Conservation (phyloP, 2,888 invertebrate species). For the Noctua janthe region DNA sequence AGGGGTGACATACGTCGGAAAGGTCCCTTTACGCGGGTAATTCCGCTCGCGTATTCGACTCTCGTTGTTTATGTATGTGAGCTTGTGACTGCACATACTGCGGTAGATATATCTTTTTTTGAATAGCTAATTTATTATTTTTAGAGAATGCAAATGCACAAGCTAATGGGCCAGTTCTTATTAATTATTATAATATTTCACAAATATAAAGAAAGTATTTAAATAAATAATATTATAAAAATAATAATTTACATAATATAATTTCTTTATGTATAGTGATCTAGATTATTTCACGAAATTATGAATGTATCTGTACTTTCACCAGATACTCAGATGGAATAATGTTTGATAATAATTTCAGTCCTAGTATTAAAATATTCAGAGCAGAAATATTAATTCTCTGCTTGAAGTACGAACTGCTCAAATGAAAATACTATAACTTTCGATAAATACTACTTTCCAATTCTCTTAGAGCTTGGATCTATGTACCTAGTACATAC, state of each 20-base stretch:
- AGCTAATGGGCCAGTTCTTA: not conserved
- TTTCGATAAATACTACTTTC: slow-evolving; percentile 38
- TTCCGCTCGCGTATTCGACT: not conserved
- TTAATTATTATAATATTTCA: not conserved
- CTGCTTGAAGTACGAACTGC: slow-evolving; percentile 49
- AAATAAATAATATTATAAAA: not conserved
- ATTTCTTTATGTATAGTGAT: not conserved
- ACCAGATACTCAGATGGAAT: not conserved
- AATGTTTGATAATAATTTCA: slow-evolving; percentile 26
- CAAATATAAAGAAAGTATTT: not conserved
- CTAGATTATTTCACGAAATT: not conserved
- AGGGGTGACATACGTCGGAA: not conserved
- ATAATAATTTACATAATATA: not conserved
- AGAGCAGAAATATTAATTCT: slow-evolving; percentile 50
- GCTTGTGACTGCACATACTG: not conserved
- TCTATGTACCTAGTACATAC: not conserved
- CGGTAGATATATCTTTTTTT: not conserved
- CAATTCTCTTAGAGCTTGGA: slow-evolving; percentile 20
- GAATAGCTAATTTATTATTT: not conserved
- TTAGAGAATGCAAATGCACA: not conserved
- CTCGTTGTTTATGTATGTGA: not conserved
- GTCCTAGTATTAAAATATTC: slow-evolving; percentile 25
- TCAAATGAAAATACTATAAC: slow-evolving; percentile 51
- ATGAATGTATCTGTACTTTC: not conserved
- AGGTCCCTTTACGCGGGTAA: not conserved